Base-by-base conservation (phyloP, 35 echinoderm and acorn worm genomes). In the Lytechinus pictus region DNA sequence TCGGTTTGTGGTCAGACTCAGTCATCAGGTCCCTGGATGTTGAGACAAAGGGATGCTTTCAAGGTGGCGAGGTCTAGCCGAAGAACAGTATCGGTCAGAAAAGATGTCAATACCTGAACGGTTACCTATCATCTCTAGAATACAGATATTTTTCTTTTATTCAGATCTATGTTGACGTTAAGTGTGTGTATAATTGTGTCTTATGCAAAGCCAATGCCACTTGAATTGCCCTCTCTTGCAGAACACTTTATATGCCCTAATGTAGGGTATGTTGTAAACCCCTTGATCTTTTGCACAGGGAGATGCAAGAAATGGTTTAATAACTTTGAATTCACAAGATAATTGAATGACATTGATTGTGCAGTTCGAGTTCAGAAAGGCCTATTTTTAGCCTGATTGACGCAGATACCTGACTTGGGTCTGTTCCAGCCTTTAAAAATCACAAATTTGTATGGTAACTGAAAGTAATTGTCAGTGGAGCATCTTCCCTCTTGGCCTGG, bases 81-180 rank as follows among this genome's bases (percentile, higher is more conserved):
- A 24, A 79, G 66, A 79, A 79, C 66, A 79, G 66, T 79, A 79
- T 79, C 66, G 66, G 66, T 79, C 66, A 79, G 66, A 79, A 79
- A 44, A 79, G 66, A 79, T 24, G 66, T n/a, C 4, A 24, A 79
- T 79, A 24, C 66, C 7, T 79, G 19, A 4, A 24, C 7, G 19
- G 0, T 24, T 79, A n/a, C 66, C 19, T 7, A 79, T 79, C 66
- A 24, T 16, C 21, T 0, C 21, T 5, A n/a, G 16, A 24, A 5
- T 16, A n/a, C 19, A 79, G 19, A 24, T 24, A n/a, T 5, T 5
- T 6, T 16, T 16, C 16, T 79, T n/a, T 71, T 71, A 71, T 24
- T 5, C 11, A 71, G 16, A 2, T 71, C 11, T 3, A 71, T 79
- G 21, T 79, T 79, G 12, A 79, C 5, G n/a, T 79, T n/a, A 72